Percentiles rank a stretch among this genome's conserved stretches.
These are phyloP conservation scores for Philopotamus ludificatus DNA, from an alignment of 1,140 invertebrate species.

Conservation along the genomic window DNA sequence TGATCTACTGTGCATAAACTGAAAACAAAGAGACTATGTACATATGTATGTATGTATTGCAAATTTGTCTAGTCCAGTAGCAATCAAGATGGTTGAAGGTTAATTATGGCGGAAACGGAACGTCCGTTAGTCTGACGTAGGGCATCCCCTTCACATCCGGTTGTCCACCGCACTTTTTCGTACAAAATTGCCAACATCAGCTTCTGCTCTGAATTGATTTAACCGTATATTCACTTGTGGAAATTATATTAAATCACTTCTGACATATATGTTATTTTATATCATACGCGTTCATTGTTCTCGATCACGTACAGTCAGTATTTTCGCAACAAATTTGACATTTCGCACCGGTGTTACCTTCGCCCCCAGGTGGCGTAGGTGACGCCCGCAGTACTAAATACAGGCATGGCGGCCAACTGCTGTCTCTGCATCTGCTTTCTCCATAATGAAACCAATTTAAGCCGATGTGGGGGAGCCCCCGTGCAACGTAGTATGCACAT, in stretches of 20 bases:
- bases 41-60: too few species aligned
- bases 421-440: constrained; percentile 38
- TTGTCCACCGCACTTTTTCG: constrained; percentile 18
- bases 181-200: constrained; percentile 13
- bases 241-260: too few species aligned
- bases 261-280: too few species aligned
- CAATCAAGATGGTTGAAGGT: constrained; percentile 28
- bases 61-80: neutral
- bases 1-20: too few species aligned
- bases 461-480: constrained; percentile 2
- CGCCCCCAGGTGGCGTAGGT: constrained; percentile 5
- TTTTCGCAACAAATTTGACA: too few species aligned
- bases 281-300: too few species aligned
- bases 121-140: constrained; percentile 15
- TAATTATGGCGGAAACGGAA: constrained; percentile 31
- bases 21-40: too few species aligned
- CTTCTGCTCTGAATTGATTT: neutral
- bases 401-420: too few species aligned
- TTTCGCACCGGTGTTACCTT: too few species aligned
- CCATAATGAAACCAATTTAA: constrained; percentile 41
- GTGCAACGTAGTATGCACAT: neutral
- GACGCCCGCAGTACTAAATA: neutral
- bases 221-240: too few species aligned
- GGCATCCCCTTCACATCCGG: constrained; percentile 19
- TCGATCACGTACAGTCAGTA: too few species aligned